Evolutionary conservation across 2,113 vertebrate species (phyloP), one percentile per base, ranked within the genome.

Genomic region (Vimba vimba): DNA sequence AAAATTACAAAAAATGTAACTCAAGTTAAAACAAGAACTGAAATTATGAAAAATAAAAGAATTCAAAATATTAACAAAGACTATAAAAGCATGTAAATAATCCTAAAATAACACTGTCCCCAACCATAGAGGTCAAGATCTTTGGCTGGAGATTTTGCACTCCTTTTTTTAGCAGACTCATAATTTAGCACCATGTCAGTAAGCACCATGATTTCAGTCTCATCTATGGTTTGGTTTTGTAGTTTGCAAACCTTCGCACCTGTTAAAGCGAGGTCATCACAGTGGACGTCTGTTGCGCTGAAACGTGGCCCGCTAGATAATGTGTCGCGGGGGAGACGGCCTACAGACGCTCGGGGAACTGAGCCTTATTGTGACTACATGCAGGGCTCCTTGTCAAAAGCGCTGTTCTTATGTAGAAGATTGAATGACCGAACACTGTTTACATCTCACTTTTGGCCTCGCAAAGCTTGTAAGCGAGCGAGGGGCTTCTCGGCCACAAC

Each of bases 371-470:
- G 92, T 91, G 85, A 79, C 80, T 75, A 91, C 89, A 91, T 73
- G 94, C 90, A 86, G 91, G 86, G 85, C 89, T 90, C 89, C 92
- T 92, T 94, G 94, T 95, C 93, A 92, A 73, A 91, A 89, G 90
- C 92, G 69, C 78, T 92, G 92, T 93, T 93, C 90, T 88, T 87
- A 91, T 94, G 93, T 93, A 92, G 90, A 57, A 86, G 73, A 92
- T 91, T 93, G 94, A 96, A 94, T 93, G 93, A 91, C 91, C 89
- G 89, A 87, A 93, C 91, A 91, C 88, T 92, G 92, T 95, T 96
- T 94, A 94, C 93, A 92, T 95, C 92, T 91, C 91, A 90, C 91
- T 92, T 84, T 85, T 85, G 86, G 88, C 89, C 92, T 87, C 57
- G 8, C 87, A 87, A 68, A 84, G 87, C 86, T 87, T 68, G 88